A percentile compares a stretch with the other conserved stretches of the same genome.
Conservation (phyloP, 1,140 invertebrate species). For the Whitmania pigra region DNA sequence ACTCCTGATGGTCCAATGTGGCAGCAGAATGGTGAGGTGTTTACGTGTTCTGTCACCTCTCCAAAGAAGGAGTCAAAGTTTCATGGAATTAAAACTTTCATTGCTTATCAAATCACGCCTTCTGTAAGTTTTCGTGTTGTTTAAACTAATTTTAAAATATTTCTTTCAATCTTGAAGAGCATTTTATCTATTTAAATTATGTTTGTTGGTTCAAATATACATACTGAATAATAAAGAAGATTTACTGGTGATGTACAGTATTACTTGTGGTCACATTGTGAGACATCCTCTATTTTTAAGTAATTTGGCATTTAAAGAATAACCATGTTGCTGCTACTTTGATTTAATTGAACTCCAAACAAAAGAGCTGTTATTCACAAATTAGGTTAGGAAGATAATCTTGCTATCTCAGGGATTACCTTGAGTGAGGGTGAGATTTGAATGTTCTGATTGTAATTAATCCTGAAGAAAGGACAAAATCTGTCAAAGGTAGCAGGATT, state of each 20-base stretch:
- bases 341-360: no score
- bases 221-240: not conserved
- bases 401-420: no score
- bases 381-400: no score
- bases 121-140: slow-evolving; percentile 49
- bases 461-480: no score
- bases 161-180: not conserved
- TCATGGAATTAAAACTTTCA: slow-evolving; percentile 91
- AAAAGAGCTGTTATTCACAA: no score
- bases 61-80: slow-evolving; percentile 92
- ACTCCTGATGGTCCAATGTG: slow-evolving; percentile 55
- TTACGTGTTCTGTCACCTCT: slow-evolving; percentile 72
- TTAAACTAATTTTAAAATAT: not conserved
- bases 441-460: no score
- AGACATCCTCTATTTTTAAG: no score
- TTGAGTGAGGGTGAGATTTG: no score
- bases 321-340: no score
- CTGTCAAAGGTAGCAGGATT: no score
- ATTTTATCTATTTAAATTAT: not conserved
- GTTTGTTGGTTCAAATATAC: no score
- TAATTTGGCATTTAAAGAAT: no score
- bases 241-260: not conserved
- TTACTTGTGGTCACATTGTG: not conserved
- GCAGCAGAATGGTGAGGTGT: slow-evolving; percentile 55
- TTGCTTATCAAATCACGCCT: slow-evolving; percentile 87